Conservation (phyloP, 2,888 invertebrate genomes). For the Brachylomia viminalis region DNA sequence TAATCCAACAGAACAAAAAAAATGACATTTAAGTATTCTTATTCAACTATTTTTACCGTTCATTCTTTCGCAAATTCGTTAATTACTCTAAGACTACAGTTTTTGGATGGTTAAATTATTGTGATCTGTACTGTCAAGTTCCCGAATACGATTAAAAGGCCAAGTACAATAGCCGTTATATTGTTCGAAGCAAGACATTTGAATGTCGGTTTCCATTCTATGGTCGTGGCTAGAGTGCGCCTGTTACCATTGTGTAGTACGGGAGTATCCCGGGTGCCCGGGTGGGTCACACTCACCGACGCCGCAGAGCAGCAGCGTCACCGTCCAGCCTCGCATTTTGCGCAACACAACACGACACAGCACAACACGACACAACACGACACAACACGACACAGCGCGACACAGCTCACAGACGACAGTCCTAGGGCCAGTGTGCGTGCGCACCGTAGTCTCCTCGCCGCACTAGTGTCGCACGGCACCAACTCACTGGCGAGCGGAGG, state of each 20-base stretch:
- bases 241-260: not conserved
- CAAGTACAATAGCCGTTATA: not conserved
- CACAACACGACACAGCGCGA: not conserved
- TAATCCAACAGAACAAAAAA: not conserved
- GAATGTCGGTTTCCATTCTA: not conserved
- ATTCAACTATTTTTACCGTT: too few species aligned
- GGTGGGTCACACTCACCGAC: slow-evolving; percentile 38
- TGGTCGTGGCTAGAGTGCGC: not conserved
- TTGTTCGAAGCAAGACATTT: not conserved
- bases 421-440: slow-evolving; percentile 28
- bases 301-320: slow-evolving; percentile 47
- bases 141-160: not conserved
- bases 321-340: slow-evolving; percentile 36
- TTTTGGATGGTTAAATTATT: not conserved
- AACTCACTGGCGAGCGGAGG: not conserved
- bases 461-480: slow-evolving; percentile 23
- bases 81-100: not conserved
- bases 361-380: slow-evolving; percentile 8
- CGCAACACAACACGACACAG: slow-evolving; percentile 12
- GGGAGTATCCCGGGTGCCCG: not conserved
- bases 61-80: not conserved
- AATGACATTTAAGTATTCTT: not conserved
- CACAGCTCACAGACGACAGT: not conserved
- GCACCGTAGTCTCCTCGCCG: slow-evolving; percentile 16
- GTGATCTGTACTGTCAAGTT: not conserved